Base-by-base conservation (phyloP, 2,113 vertebrate species). In the Heptranchias perlo region DNA sequence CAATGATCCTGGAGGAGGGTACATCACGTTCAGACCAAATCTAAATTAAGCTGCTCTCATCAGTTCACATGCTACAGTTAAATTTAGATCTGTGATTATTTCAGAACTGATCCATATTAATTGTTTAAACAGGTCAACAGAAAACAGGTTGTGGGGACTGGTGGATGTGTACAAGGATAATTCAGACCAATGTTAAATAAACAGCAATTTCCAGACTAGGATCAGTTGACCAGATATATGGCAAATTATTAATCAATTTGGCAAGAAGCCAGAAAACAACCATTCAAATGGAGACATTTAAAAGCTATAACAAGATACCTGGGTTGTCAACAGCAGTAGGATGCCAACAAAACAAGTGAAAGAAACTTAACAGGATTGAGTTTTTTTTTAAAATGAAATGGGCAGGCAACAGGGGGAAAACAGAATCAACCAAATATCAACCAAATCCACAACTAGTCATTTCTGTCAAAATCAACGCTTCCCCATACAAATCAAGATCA, bases 211-310 rank as follows among this genome's bases (percentile, higher is more conserved):
- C 25, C 65, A 52, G 44, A 69, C 44, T 14, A 4, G 64, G 94
- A 95, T 28, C 94, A 95, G 94, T 35, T 95, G 94, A 95, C 94
- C 94, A 95, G 39, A 73, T 95, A 94, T 31, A 28, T 31, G 13
- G 4, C 44, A 67, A 52, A 95, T 95, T 47, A 95, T 52, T 95
- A 6, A 65, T 0, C 23, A 73, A 49, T 31, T 62, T 95, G 94
- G 94, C 64, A 95, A 52, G 6, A 73, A 69, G 64, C 94, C 93
- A 95, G 21, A 95, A n/a, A 62, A 93, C 28, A 69, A 95, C 35
- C 65, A 73, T 31, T 95, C 62, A 65, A 69, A 95, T 52, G n/a
- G 44, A 69, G 94, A 52, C 47, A 49, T 39, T 2, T 6, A n/a
- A 69, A 67, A 35, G 31, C 35, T 58, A 58, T 58, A 58, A 58